Percentiles rank a stretch among this genome's conserved stretches.
phyloP scores from a whole-genome alignment of 92 coral and sea anemone genomes.

The Phymanthus crucifer region DNA sequence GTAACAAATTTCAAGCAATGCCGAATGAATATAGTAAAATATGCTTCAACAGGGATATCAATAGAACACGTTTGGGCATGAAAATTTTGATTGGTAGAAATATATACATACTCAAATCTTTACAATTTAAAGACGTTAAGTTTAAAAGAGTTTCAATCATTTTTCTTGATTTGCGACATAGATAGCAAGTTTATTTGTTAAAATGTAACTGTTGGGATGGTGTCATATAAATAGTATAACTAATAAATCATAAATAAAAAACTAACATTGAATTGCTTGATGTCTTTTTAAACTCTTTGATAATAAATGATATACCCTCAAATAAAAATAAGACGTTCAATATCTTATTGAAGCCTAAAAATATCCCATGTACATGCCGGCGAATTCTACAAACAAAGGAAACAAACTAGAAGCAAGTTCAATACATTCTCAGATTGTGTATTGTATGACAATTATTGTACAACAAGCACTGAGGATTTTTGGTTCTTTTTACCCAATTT shows the following conservation, averaged over 20 bases:
- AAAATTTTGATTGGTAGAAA: constrained; percentile 22
- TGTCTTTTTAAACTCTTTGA: neutral
- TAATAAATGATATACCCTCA: neutral
- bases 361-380: too few relatives aligned
- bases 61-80: neutral
- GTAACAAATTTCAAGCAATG: neutral
- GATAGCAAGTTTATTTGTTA: constrained; percentile 1
- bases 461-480: too few relatives aligned
- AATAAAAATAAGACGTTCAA: neutral
- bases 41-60: neutral
- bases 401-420: too few relatives aligned
- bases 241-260: constrained; percentile 9
- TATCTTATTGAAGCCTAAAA: neutral
- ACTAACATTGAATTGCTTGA: neutral
- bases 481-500: too few relatives aligned
- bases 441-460: too few relatives aligned
- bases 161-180: constrained; percentile 34
- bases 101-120: constrained; percentile 14
- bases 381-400: too few relatives aligned
- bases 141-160: neutral
- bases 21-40: neutral
- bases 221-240: constrained; percentile 29
- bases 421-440: too few relatives aligned
- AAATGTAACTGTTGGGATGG: constrained; percentile 12
- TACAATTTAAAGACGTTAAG: constrained; percentile 2